phyloP scores from a whole-genome alignment of 2,113 vertebrate species.

The Antechinus stuartii region DNA sequence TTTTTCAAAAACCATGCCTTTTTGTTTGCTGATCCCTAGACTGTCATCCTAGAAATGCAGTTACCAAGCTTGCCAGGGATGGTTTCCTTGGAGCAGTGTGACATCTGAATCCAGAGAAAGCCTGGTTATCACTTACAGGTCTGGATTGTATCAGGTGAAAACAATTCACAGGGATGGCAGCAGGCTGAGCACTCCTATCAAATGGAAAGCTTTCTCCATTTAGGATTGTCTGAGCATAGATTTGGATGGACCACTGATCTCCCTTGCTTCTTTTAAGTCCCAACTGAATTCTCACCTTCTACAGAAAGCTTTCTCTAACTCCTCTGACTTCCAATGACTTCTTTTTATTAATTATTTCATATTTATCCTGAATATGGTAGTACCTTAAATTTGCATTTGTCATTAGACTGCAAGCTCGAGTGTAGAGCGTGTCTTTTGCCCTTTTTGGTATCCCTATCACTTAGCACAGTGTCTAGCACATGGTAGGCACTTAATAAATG shows the following conservation, averaged over 20 bases:
- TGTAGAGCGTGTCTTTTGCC: not conserved
- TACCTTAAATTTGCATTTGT: too few species aligned
- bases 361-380: too few species aligned
- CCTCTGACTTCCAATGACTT: too few species aligned
- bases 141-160: not conserved
- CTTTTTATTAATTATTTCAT: too few species aligned
- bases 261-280: too few species aligned
- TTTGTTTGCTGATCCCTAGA: not conserved
- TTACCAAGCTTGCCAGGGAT: not conserved
- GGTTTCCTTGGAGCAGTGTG: not conserved
- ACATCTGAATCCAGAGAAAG: not conserved
- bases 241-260: not conserved
- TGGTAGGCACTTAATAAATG: not conserved
- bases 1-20: fast-evolving
- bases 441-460: not conserved
- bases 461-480: not conserved
- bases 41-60: not conserved
- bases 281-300: too few species aligned
- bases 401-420: not conserved
- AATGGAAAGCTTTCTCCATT: not conserved
- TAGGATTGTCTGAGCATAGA: not conserved
- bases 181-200: not conserved
- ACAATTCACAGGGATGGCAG: fast-evolving
- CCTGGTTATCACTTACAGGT: not conserved
- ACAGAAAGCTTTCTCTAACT: too few species aligned